These are phyloP conservation scores for Rhopalosiphum maidis DNA, from an alignment of 1,140 invertebrate genomes.

Conservation along the genomic window DNA sequence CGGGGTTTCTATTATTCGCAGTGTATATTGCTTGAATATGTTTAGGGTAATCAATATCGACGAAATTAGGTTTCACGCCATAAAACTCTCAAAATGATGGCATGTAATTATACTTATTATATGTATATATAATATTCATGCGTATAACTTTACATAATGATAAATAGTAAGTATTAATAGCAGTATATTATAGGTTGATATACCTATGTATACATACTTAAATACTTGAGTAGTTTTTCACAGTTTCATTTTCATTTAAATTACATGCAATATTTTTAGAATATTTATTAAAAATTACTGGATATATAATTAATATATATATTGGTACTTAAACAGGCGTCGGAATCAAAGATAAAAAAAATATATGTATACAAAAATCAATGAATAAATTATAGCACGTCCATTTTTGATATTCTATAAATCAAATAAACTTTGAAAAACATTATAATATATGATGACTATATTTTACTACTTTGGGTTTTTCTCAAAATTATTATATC, in stretches of 20 bases:
- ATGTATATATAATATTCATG: background rate
- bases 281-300: constrained; percentile 11
- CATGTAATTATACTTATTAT: background rate
- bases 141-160: background rate
- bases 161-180: background rate
- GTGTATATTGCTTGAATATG: background rate
- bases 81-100: background rate
- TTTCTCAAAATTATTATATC: background rate
- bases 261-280: background rate
- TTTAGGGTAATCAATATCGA: background rate
- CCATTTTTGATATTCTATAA: background rate
- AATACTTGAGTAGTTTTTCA: background rate
- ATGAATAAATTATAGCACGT: background rate
- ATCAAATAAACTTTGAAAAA: constrained; percentile 2
- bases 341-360: background rate
- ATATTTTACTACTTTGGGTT: background rate
- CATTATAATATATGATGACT: too few relatives aligned
- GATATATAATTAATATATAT: background rate
- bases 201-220: background rate
- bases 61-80: background rate
- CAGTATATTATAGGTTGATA: too few relatives aligned
- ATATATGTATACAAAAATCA: background rate
- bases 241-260: background rate
- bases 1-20: background rate
- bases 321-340: background rate